Evolutionary conservation across 2,888 invertebrate genomes (phyloP), one percentile per base, ranked within the genome.

Genomic region (Drosophila dives): DNA sequence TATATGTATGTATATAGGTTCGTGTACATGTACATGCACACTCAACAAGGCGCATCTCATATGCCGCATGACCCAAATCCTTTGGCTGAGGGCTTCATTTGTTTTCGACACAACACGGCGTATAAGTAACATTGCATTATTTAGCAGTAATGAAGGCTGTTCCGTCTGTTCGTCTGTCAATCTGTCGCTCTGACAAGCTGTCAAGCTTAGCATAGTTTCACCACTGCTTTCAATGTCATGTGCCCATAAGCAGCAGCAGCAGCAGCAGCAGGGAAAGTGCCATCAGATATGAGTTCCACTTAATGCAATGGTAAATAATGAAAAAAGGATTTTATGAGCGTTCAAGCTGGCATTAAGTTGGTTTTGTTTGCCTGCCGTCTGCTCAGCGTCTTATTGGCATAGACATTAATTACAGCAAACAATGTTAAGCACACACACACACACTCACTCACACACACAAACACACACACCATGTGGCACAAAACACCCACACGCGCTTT

Each of bases 11-110:
- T 29, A 38, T 55, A 11, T 23, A 59, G 36, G 33, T 55, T 20
- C 48, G 32, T 70, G 33, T 42, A 40, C 36, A n/a, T 45, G 59
- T 48, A 40, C 36, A n/a, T 45, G 59, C 53, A 17, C 53, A 17
- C 70, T 68, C 72, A 59, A 77, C 70, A 65, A 58, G 77, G 64
- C 84, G 68, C 86, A 86, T 83, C 81, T 75, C 69, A 74, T 86
- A 81, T 88, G 86, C 84, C 76, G 79, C 62, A 75, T 86, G 85
- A 86, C 85, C 85, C 86, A 86, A 83, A 88, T 84, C 74, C 86
- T 73, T 87, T 88, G 72, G 78, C 72, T 74, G 76, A 78, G 74
- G 64, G 85, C 89, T 81, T 85, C 89, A 85, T 81, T 88, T 88
- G 80, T 82, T 82, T 81, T 77, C 66, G 81, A 77, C 80, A 80